phyloP scores from a whole-genome alignment of 2,888 invertebrate genomes.

The Myopa testacea region DNA sequence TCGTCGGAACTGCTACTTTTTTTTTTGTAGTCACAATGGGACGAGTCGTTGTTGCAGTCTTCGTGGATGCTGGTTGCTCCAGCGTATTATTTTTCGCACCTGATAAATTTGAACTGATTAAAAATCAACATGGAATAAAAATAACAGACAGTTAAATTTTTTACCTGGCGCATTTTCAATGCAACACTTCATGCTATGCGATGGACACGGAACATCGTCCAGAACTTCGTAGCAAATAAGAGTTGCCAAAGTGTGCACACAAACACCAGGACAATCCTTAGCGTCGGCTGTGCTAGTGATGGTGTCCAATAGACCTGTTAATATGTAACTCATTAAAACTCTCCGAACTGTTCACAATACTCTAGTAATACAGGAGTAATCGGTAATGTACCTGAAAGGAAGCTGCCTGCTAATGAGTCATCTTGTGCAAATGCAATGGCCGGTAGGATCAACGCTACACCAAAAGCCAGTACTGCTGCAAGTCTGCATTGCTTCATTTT shows the following conservation, averaged over 20 bases:
- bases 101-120: constrained; percentile 14
- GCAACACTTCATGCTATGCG: constrained; percentile 86
- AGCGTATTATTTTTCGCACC: constrained; percentile 12
- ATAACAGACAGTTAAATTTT: constrained; percentile 38
- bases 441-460: constrained; percentile 43
- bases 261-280: constrained; percentile 89
- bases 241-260: constrained; percentile 87
- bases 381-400: constrained; percentile 78
- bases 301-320: constrained; percentile 82
- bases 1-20: constrained; percentile 44
- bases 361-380: neutral
- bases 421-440: constrained; percentile 69
- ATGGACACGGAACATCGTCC: constrained; percentile 84
- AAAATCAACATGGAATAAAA: neutral
- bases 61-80: constrained; percentile 50
- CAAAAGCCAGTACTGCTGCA: constrained; percentile 47
- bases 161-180: constrained; percentile 79
- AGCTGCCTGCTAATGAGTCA: constrained; percentile 84
- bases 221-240: constrained; percentile 87
- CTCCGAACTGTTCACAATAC: neutral
- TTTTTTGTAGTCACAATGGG: constrained; percentile 53
- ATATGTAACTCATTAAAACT: neutral
- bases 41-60: constrained; percentile 61
- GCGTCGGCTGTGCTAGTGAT: constrained; percentile 87
- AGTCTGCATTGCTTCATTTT: neutral